Evolutionary conservation across 2,113 vertebrate species (phyloP), one percentile per base, ranked within the genome.

Genomic region (Galeopterus variegatus): DNA sequence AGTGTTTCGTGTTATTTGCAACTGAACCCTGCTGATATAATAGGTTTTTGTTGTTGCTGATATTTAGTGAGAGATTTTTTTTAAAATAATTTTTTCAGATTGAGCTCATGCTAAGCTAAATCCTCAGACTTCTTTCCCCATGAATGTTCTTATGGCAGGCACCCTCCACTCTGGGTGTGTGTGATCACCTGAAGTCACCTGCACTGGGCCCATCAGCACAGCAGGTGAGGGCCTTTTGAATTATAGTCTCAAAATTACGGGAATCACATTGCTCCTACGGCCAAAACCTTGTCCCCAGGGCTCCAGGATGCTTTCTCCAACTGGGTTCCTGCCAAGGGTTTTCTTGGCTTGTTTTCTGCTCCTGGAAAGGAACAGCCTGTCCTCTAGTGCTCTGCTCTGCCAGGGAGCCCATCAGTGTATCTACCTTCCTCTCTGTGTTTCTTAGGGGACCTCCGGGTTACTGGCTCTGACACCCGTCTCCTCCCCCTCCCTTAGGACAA

Each of bases 341-440:
- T 85, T 75, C 69, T 52, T 87, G 93, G 83, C 94, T 93, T 81
- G 65, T 33, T 94, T 80, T 87, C 33, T 45, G n/a, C 28, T 56
- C 75, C 67, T 14, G 45, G 70, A 79, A 48, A 95, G 89, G 75
- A 90, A 83, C 52, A 91, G 36, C 62, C 50, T 79, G 84, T 84
- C 24, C 54, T 73, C 50, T 23, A 12, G 31, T 26, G 60, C 84
- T 65, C 33, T 24, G 56, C 19, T 52, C 93, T 76, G 82, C 70
- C 9, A 48, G 81, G 80, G 73, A 85, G 52, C 58, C 41, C 21
- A 5, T 75, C 76, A 33, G 23, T 8, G 2, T 3, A 8, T 26
- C 52, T 21, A 21, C 52, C 54, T 96, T 75, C 41, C 19, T 62
- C n/a, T 83, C 41, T 8, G 6, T 48, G 79, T 54, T 75, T 62